Conservation (phyloP, 2,797 vertebrate species). For the Gambusia yucatana region DNA sequence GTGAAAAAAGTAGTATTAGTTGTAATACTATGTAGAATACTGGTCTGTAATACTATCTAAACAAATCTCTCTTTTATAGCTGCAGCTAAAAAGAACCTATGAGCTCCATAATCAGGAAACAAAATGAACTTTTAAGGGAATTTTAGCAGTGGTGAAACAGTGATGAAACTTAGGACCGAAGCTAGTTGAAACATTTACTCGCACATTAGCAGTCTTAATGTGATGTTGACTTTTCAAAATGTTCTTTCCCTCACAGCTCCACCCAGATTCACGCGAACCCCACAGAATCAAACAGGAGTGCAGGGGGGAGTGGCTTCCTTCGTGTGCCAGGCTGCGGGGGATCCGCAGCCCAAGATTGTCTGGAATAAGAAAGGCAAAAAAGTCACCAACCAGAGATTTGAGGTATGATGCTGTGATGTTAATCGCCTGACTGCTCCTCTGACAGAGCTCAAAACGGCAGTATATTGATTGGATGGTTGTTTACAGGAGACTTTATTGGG, state of each 20-base stretch:
- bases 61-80: not conserved
- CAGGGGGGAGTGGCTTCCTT: constrained; percentile 97
- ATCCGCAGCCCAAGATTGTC: constrained; percentile 96
- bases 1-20: not conserved
- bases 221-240: constrained; percentile 17
- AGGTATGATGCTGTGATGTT: constrained; percentile 81
- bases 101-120: not conserved
- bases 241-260: constrained; percentile 82
- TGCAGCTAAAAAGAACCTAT: not conserved
- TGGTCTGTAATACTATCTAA: no score
- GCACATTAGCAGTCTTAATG: no score
- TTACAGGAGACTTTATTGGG: constrained; percentile 1
- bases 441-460: not conserved
- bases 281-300: constrained; percentile 94
- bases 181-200: not conserved
- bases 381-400: constrained; percentile 99
- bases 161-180: not conserved
- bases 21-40: not conserved
- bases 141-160: not conserved
- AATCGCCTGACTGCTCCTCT: not conserved
- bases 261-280: constrained; percentile 93
- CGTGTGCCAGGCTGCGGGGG: constrained; percentile 95
- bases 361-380: constrained; percentile 99
- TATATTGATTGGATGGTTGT: constrained; percentile 12
- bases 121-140: not conserved